Percentiles rank a stretch among this genome's conserved stretches.
Conservation (phyloP, 2,113 vertebrate species). For the Eira barbara region DNA sequence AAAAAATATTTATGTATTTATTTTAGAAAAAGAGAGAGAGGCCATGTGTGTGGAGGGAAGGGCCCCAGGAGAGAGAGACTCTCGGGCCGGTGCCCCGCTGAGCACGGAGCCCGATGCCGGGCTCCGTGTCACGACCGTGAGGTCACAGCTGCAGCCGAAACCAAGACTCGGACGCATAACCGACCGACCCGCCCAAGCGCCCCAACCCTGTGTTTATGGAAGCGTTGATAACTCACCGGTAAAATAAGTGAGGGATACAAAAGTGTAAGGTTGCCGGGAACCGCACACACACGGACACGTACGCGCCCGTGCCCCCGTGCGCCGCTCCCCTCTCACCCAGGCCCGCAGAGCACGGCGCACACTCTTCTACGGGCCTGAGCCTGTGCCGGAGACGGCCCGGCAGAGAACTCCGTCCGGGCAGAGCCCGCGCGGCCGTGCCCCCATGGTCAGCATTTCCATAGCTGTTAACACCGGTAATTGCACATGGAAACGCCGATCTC, state of each 20-base stretch:
- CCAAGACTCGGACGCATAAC: not conserved
- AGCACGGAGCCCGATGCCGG: too few relatives aligned
- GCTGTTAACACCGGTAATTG: too few relatives aligned
- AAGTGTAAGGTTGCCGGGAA: not conserved
- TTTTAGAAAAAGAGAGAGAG: not conserved
- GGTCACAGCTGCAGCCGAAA: not conserved
- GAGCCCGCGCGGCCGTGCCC: too few relatives aligned
- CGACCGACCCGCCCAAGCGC: too few relatives aligned
- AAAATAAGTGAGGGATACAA: not conserved
- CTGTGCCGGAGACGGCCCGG: too few relatives aligned
- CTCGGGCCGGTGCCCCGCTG: too few relatives aligned
- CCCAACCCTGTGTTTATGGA: not conserved
- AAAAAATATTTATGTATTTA: not conserved
- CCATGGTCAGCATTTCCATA: too few relatives aligned
- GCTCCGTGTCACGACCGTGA: not conserved
- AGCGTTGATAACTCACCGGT: not conserved
- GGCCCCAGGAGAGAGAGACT: too few relatives aligned
- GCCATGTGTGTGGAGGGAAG: not conserved
- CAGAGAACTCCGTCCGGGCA: too few relatives aligned
- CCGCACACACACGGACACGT: accelerated
- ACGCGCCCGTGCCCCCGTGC: accelerated
- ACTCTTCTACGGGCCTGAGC: too few relatives aligned
- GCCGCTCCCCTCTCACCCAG: accelerated
- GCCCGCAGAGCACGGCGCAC: not conserved
- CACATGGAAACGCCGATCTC: not conserved